Evolutionary conservation across 2,888 invertebrate genomes (phyloP), one percentile per base, ranked within the genome.

Genomic region (Plebejus anna): DNA sequence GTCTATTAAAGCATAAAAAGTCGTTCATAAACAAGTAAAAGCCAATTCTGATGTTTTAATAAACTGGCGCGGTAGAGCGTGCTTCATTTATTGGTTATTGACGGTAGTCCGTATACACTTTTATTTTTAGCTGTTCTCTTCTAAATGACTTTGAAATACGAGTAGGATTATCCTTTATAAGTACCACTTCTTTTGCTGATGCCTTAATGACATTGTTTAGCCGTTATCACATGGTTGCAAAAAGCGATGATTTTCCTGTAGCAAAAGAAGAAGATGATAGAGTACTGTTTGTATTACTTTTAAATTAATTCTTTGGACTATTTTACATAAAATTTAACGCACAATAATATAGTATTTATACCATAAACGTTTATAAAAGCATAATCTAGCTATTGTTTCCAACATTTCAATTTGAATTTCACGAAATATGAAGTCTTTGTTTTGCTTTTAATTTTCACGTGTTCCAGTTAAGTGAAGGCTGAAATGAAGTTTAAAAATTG

Each of bases 31-130:
- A 28, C 42, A 47, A 28, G 47, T 28, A 72, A 72, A 72, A 72
- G 47, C 51, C 72, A 72, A 72, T 72, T 72, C 51, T 47, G 47
- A 42, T 47, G 72, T 47, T 47, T 72, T 72, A 72, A 72, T 72
- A 72, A 72, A 47, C 28, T 47, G 51, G 4, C 47, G 47, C 51
- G 51, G 47, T 72, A 51, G 11, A 72, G 47, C 72, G 32, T 36
- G 66, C 66, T 66, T 66, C 66, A 66, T 36, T 66, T 66, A 66
- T 66, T 66, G 66, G 66, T 66, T 66, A 66, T 66, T 66, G 66
- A 66, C 66, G 32, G 61, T 28, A 11, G 28, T 28, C 28, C 13
- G 66, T 66, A 32, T 32, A 66, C 66, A 36, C 32, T 66, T 66
- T 61, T 66, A 66, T 66, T 66, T 61, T 66, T 5, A 66, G 66